A percentile compares a stretch with the other conserved stretches of the same genome.
These are phyloP conservation scores for Panagrolaimus sp. DNA, from an alignment of 1,140 invertebrate genomes.

Conservation along the genomic window DNA sequence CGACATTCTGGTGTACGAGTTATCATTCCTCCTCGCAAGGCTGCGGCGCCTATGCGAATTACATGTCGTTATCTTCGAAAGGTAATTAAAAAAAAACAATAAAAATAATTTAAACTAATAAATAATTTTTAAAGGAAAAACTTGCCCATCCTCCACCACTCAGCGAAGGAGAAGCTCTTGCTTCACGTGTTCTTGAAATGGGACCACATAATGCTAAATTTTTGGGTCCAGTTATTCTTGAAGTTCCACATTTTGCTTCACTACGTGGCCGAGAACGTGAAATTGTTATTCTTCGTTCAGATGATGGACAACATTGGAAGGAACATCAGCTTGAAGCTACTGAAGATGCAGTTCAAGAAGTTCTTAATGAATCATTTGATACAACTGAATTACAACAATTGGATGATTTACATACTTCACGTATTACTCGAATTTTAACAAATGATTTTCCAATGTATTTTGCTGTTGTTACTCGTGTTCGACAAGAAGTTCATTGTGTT, in stretches of 20 bases:
- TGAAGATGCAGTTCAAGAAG: conserved; percentile 90
- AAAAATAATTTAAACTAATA: conserved; percentile 3
- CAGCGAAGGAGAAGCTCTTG: conserved; percentile 96
- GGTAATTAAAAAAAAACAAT: conserved; percentile 19
- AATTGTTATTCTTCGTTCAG: conserved; percentile 89
- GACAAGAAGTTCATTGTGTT: conserved; percentile 91
- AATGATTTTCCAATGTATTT: conserved; percentile 99
- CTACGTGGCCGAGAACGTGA: conserved; percentile 89
- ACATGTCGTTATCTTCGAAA: conserved; percentile 87
- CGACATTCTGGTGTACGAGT: conserved; percentile 92
- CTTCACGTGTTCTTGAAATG: conserved; percentile 88
- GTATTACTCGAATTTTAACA: conserved; percentile 89
- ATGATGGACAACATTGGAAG: conserved; percentile 95
- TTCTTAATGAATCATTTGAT: conserved; percentile 87
- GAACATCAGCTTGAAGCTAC: conserved; percentile 93
- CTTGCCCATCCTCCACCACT: conserved; percentile 88
- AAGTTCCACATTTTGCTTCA: conserved; percentile 97
- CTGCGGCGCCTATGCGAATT: conserved; percentile 86
- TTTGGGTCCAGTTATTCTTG: conserved; percentile 90
- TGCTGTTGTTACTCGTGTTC: conserved; percentile 87
- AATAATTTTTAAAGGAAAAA: conserved; percentile 66
- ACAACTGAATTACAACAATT: conserved; percentile 68
- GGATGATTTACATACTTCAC: conserved; percentile 75
- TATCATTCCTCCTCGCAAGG: conserved; percentile 90
- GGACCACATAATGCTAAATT: conserved; percentile 93